phyloP scores from a whole-genome alignment of 2,113 vertebrate species.

The Ptilorrhoa leucosticta region DNA sequence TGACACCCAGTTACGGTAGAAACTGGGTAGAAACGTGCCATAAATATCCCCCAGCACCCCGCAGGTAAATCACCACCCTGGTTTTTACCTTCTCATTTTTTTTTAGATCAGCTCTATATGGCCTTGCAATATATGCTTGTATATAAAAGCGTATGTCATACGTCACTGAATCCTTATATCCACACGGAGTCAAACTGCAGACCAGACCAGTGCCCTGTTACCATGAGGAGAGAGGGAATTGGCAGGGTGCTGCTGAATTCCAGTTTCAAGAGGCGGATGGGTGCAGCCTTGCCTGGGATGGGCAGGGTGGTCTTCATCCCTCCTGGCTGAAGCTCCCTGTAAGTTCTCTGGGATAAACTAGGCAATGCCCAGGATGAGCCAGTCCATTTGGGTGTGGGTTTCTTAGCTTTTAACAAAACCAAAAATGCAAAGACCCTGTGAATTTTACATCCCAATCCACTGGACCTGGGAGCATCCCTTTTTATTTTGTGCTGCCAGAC shows the following conservation, averaged over 20 bases:
- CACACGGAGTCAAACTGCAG: not conserved
- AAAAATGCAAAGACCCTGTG: not conserved
- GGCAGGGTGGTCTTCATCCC: not conserved
- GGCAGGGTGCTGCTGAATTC: not conserved
- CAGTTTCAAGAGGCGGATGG: not conserved
- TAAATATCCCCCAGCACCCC: not conserved
- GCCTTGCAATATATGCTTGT: not conserved
- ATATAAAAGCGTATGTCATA: not conserved
- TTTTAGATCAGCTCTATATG: not conserved
- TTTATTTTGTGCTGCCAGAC: accelerated
- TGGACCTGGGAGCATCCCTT: not conserved
- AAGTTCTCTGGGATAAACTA: not conserved
- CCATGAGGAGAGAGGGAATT: not conserved
- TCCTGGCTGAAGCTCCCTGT: not conserved
- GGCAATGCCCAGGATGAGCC: not conserved
- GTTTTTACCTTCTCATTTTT: not conserved
- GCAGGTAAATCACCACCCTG: not conserved
- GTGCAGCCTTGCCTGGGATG: not conserved
- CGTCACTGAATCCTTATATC: not conserved
- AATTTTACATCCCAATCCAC: not conserved
- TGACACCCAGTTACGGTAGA: not conserved
- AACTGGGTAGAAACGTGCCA: not conserved
- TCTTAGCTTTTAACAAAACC: not conserved
- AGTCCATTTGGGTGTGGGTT: not conserved
- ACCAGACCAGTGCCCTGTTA: not conserved